Evolutionary conservation across 2,113 vertebrate species (phyloP), one percentile per base, ranked within the genome.

Genomic region (Neomonachus schauinslandi): DNA sequence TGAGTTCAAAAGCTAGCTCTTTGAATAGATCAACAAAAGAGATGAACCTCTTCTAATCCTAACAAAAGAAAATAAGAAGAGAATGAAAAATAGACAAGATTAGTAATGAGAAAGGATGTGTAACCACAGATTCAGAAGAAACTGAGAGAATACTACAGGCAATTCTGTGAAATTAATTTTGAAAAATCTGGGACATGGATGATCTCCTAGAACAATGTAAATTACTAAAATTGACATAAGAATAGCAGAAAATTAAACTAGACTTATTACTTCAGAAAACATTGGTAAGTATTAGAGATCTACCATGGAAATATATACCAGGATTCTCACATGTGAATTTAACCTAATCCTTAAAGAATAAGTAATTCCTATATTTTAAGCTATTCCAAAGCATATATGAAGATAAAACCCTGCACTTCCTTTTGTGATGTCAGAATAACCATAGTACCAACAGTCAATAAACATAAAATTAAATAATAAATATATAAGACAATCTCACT

Each of bases 221-320:
- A 89, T 85, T 57, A 65, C 26, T 65, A 85, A 96, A 89, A 90
- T 90, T 74, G 36, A 67, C n/a, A 53, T 42, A 59, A 57, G n/a
- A 89, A 53, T 89, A 84, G 31, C 31, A 11, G 59, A 85, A 85
- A 94, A 92, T 89, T 87, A 67, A 88, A 63, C 24, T 55, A 86
- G 46, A 49, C 7, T 76, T 69, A 76, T 94, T 77, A 88, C 51
- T 55, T 94, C 42, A 83, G 42, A 97, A 97, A 79, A 19, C 10
- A 96, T 39, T 87, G 28, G 2, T 83, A 88, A 22, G 51, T 89
- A 94, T 83, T 94, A 89, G 77, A 86, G n/a, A 65, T 49, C 8
- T 24, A 79, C 59, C 19, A 89, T 10, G 55, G 42, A 65, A 84
- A 84, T 80, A 61, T 84, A 53, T 85, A n/a, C 19, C 46, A 39